phyloP scores from a whole-genome alignment of 37 sponge, comb jelly and placozoan genomes.

The Petrosia ficiformis region DNA sequence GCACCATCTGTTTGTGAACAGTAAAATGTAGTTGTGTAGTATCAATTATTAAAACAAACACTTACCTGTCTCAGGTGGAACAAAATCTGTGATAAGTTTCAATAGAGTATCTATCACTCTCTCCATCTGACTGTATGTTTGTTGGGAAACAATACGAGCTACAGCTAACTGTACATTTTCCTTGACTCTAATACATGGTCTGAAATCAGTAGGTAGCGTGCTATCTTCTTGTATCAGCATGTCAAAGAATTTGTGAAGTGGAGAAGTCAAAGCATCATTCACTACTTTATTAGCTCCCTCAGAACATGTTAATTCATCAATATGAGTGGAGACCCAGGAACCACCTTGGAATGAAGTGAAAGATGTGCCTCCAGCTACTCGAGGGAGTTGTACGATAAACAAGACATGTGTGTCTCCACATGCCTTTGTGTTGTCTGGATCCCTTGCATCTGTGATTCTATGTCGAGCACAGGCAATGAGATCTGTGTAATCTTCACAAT shows the following conservation, averaged over 20 bases:
- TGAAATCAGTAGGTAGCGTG: neutral
- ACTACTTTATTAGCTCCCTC: neutral
- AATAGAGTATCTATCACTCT: neutral
- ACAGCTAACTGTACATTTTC: neutral
- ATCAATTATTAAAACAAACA: neutral
- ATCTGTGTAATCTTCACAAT: slow-evolving; percentile 37
- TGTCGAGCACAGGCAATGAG: slow-evolving; percentile 73
- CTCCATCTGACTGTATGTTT: neutral
- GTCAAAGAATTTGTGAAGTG: neutral
- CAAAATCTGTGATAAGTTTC: neutral
- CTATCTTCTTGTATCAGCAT: neutral
- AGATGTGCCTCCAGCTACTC: slow-evolving; percentile 6
- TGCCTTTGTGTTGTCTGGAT: neutral
- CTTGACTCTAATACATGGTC: neutral
- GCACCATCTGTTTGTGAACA: too few relatives aligned
- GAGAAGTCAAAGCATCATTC: neutral
- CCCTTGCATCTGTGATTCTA: slow-evolving; percentile 35
- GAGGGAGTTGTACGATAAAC: slow-evolving; percentile 16
- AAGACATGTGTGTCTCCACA: slow-evolving; percentile 47
- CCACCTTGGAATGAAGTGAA: slow-evolving; percentile 15
- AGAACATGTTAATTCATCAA: neutral
- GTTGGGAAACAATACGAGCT: neutral
- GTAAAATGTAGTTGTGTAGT: too few relatives aligned
- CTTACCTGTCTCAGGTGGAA: neutral
- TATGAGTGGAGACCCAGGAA: neutral